Evolutionary conservation across 2,113 vertebrate species (phyloP), one percentile per base, ranked within the genome.

Genomic region (Siniperca knerii): DNA sequence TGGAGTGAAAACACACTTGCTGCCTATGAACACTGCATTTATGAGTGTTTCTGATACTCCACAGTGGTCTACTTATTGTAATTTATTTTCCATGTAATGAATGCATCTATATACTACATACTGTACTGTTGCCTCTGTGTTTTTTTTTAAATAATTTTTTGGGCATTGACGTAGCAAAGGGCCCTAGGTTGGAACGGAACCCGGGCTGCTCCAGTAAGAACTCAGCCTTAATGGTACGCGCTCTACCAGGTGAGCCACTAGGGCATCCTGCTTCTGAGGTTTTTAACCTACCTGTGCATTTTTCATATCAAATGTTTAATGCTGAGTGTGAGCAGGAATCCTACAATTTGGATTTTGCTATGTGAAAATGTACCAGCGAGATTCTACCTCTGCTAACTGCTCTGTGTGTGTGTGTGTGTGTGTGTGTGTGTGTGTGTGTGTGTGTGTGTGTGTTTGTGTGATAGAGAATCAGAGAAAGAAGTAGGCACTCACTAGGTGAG

Each of bases 1-100:
- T 85, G 46, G 23, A 48, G 8, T 25, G 57, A 83, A 82, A 84
- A 75, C 68, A 64, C 48, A 44, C 29, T 29, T 75, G 29, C 2
- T 71, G 52, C 25, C 11, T 18, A 35, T 80, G 70, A 82, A 76
- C 62, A 29, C 42, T 61, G 23, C 5, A 1, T 62, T 48, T 42
- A 57, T 50, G 58, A 70, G 42, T 74, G 33, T 73, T 35, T 48
- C 15, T 77, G 44, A 29, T 18, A 15, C 23, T 73, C 23, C 6
- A 13, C 16, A 25, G 16, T 23, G 13, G 8, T 58, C 3, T 29
- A 40, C 33, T 71, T 25, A 46, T 77, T 80, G 60, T 11, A 20
- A 62, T 58, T 64, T 60, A 9, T 2, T n/a, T 37, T 64, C 46
- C 25, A 25, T 60, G 48, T 15, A 37, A 11, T 66, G 25, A 33